phyloP scores from a whole-genome alignment of 2,888 invertebrate species.

The Artemia sp. region DNA sequence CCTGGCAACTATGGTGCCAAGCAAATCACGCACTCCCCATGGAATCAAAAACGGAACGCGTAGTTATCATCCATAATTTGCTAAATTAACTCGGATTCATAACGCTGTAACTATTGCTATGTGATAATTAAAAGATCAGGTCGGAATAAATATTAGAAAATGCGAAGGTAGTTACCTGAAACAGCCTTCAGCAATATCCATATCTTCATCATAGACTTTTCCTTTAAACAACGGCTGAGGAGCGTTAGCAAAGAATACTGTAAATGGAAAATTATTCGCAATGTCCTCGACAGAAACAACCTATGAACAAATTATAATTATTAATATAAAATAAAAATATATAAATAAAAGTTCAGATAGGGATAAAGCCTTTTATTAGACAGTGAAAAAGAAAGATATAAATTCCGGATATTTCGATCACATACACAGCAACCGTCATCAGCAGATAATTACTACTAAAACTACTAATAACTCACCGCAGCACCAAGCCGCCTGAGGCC shows the following conservation, averaged over 20 bases:
- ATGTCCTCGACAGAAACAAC: slow-evolving; percentile 39
- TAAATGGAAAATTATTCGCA: slow-evolving; percentile 75
- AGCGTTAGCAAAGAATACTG: slow-evolving; percentile 77
- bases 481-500: too few species aligned
- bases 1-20: too few species aligned
- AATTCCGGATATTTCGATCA: too few species aligned
- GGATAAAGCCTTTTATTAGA: background rate
- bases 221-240: slow-evolving; percentile 80
- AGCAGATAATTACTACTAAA: too few species aligned
- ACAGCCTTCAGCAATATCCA: slow-evolving; percentile 78
- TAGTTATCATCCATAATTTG: too few species aligned
- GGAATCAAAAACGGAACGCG: too few species aligned
- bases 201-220: slow-evolving; percentile 55
- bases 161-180: slow-evolving; percentile 41
- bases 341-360: background rate
- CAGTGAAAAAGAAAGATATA: background rate
- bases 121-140: too few species aligned
- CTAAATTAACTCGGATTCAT: too few species aligned
- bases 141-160: background rate
- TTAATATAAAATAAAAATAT: background rate
- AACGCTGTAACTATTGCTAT: too few species aligned
- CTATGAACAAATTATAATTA: slow-evolving; percentile 25
- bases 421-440: too few species aligned
- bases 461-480: too few species aligned
- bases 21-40: too few species aligned